A percentile compares a stretch with the other conserved stretches of the same genome.
phyloP scores from a whole-genome alignment of 1,140 invertebrate genomes.

The Habropoda laboriosa region DNA sequence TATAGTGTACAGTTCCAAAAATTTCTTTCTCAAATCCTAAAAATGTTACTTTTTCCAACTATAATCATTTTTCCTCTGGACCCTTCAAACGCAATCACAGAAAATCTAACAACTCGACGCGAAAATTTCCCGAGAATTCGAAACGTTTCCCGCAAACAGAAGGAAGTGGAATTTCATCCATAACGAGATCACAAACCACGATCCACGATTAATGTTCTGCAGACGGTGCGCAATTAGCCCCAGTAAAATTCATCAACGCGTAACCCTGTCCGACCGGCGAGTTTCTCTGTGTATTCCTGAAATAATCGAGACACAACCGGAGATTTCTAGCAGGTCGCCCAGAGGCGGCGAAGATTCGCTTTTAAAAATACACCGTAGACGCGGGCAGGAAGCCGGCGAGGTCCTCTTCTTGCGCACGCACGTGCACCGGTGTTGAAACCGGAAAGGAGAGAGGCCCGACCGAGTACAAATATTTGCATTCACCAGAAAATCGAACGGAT shows the following conservation, averaged over 20 bases:
- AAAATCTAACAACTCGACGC: too few relatives aligned
- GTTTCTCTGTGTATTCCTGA: conserved; percentile 46
- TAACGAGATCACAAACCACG: neutral
- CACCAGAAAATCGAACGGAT: neutral
- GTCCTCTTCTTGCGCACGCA: neutral
- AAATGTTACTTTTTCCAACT: too few relatives aligned
- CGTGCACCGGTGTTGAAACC: conserved; percentile 30
- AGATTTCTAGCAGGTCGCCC: conserved; percentile 13
- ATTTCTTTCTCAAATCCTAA: too few relatives aligned
- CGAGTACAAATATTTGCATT: conserved; percentile 27
- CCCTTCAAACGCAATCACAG: too few relatives aligned
- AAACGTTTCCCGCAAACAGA: neutral
- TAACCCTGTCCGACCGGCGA: neutral
- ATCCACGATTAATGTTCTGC: neutral
- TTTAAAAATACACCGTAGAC: conserved; percentile 70
- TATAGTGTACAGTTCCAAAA: too few relatives aligned
- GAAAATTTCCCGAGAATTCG: too few relatives aligned
- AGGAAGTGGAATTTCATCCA: neutral
- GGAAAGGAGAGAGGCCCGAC: conserved; percentile 22
- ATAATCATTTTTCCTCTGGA: too few relatives aligned
- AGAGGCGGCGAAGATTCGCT: conserved; percentile 60
- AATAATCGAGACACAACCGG: conserved; percentile 60
- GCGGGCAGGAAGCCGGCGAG: neutral
- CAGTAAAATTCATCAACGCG: conserved; percentile 7
- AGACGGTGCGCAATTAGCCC: conserved; percentile 5